Evolutionary conservation across 2,888 invertebrate genomes (phyloP).

Genomic region (Hemaris fuciformis): DNA sequence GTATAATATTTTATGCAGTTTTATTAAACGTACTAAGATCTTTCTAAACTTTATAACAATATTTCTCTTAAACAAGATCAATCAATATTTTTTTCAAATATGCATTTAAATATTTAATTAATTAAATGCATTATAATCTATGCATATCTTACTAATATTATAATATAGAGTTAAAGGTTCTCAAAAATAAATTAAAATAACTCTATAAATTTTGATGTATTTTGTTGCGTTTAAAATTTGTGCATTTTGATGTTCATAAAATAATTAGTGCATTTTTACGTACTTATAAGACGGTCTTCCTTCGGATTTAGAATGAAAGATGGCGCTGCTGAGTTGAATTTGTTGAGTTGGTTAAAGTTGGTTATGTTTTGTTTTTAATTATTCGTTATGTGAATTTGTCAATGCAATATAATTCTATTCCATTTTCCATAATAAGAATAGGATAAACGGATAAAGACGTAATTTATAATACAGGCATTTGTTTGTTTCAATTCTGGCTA

Average conservation of each 20-base stretch:
- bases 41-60: too few species aligned
- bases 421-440: too few species aligned
- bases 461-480: too few species aligned
- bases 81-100: too few species aligned
- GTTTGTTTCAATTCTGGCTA: too few species aligned
- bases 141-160: neutral
- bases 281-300: neutral
- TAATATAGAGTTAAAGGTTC: neutral
- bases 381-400: neutral
- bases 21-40: too few species aligned
- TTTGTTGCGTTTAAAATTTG: neutral
- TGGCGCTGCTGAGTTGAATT: too few species aligned
- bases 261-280: neutral
- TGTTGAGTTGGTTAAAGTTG: neutral
- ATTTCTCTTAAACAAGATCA: too few species aligned
- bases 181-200: neutral
- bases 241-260: neutral
- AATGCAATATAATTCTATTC: neutral
- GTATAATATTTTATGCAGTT: too few species aligned
- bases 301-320: neutral
- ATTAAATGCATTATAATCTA: neutral
- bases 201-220: neutral
- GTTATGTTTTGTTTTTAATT: neutral
- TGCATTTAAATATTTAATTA: too few species aligned
- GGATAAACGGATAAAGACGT: too few species aligned